Conservation (phyloP, 2,888 invertebrate species). For the Agriopis marginaria region DNA sequence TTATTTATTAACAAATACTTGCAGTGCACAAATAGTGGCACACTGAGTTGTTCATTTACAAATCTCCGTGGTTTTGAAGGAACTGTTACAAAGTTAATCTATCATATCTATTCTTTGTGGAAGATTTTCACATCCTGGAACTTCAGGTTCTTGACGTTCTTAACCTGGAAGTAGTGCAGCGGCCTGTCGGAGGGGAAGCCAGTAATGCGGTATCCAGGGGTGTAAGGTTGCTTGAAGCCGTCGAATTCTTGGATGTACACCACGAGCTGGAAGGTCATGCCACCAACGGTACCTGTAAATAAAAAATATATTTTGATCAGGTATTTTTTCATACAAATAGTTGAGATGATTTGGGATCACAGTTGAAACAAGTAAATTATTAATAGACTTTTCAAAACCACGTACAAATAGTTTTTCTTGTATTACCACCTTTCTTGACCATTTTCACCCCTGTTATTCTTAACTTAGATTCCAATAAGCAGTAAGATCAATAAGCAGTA, state of each 20-base stretch:
- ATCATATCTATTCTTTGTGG: slow-evolving; percentile 58
- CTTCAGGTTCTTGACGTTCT: slow-evolving; percentile 81
- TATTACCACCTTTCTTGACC: too few species aligned
- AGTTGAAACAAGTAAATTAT: not conserved
- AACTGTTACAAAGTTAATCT: not conserved
- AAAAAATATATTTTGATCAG: not conserved
- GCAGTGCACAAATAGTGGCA: not conserved
- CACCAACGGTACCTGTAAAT: slow-evolving; percentile 84
- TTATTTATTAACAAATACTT: not conserved
- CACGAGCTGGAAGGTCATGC: slow-evolving; percentile 87
- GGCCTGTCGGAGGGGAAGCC: slow-evolving; percentile 85
- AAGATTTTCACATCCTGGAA: slow-evolving; percentile 84
- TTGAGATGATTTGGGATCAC: not conserved
- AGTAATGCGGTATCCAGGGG: slow-evolving; percentile 40
- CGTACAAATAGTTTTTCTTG: too few species aligned
- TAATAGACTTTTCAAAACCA: too few species aligned
- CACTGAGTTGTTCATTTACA: not conserved
- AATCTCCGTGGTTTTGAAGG: not conserved
- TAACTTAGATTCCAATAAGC: too few species aligned
- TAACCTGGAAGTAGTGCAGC: slow-evolving; percentile 67
- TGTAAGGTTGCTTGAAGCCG: slow-evolving; percentile 46
- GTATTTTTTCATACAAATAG: not conserved
- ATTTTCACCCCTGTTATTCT: too few species aligned
- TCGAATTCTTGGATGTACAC: slow-evolving; percentile 72
- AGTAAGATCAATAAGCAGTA: too few species aligned